These are phyloP conservation scores for Cettia cetti DNA, from an alignment of 2,113 vertebrate genomes.

Conservation along the genomic window DNA sequence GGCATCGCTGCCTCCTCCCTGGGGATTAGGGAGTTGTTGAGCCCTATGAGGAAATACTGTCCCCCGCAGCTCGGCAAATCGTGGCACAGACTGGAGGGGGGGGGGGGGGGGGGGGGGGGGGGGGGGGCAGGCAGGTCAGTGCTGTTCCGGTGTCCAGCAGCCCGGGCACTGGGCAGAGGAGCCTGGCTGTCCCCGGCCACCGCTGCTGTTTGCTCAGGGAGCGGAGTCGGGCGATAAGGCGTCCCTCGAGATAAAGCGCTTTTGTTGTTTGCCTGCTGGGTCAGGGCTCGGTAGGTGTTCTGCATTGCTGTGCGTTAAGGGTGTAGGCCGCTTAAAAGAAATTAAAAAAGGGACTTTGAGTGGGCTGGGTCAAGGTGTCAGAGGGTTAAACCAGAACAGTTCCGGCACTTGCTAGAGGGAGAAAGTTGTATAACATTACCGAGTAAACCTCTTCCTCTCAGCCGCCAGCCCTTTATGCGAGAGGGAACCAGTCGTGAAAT, in stretches of 20 bases:
- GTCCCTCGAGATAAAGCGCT: neutral
- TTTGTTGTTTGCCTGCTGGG: constrained; percentile 26
- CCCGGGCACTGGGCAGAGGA: neutral
- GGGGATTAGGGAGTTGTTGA: neutral
- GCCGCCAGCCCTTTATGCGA: neutral
- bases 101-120: neutral
- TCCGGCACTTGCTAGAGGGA: neutral
- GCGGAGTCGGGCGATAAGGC: neutral
- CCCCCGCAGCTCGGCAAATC: neutral
- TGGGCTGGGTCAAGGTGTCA: constrained; percentile 19
- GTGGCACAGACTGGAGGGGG: neutral
- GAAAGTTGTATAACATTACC: neutral
- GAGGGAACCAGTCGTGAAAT: neutral
- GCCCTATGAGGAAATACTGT: neutral
- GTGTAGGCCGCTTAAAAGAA: neutral
- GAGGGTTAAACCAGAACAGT: constrained; percentile 27
- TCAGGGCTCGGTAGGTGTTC: neutral
- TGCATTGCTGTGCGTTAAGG: neutral
- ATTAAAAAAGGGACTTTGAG: constrained; percentile 13
- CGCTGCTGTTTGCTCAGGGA: constrained; percentile 6
- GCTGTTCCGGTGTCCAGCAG: neutral
- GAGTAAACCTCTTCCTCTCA: neutral
- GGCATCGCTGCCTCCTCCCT: neutral
- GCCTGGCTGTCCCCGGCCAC: neutral
- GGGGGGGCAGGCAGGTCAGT: neutral